Evolutionary conservation across 2,797 vertebrate species (phyloP), one percentile per base, ranked within the genome.

Genomic region (Melanotaenia pygmaea): DNA sequence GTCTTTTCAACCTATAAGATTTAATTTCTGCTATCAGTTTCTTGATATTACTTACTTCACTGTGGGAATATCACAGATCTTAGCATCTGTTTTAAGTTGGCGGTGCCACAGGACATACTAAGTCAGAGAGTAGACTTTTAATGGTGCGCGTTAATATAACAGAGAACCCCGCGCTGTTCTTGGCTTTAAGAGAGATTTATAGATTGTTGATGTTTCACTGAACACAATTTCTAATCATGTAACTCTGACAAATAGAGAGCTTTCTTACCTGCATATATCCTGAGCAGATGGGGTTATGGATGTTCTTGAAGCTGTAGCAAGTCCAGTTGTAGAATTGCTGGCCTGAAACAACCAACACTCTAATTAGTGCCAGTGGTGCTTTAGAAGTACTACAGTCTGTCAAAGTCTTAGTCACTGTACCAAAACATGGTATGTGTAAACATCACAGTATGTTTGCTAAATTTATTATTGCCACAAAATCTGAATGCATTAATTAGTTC

Each of bases 191-290:
- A 53, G 13, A 67, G 38, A 22, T 38, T 54, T 26, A 12, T 43
- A 53, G 16, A 11, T 54, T 20, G 40, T 57, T 35, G 35, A 30
- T 60, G 38, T 67, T 50, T 74, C 40, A 50, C 8, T 22, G 26
- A n/a, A 67, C 13, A 0, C 1, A 32, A n/a, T 37, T 35, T 74
- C 26, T 50, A 35, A 11, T 20, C 13, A 32, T 0, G 18, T 43
- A 22, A 71, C 58, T 20, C 28, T 18, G 28, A 30, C 3, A 22
- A 24, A n/a, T 14, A 38, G n/a, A 20, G 16, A 24, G 22, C 1
- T 5, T 50, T 90, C 95, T 74, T 93, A 99, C 98, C 98, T 97
- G 95, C 97, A 97, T 85, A 96, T 96, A 91, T 99, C 97, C 94
- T 98, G 97, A 94, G 96, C 94, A 62, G 97, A 98, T 20, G 95